Base-by-base conservation (phyloP, 2,888 invertebrate species). In the Mechanitis messenoides region DNA sequence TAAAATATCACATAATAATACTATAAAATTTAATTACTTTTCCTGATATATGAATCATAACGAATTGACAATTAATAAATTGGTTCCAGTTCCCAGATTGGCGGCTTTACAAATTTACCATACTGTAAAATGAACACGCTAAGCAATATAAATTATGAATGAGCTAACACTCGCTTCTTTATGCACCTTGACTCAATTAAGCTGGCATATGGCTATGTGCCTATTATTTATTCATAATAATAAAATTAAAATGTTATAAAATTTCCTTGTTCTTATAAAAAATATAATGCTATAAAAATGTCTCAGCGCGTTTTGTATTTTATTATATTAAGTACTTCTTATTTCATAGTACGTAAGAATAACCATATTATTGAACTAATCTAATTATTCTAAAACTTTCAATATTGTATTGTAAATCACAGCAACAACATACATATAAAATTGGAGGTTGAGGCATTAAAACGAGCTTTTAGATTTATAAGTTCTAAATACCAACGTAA, bases 161-260 rank as follows among this genome's bases (percentile, higher is more conserved):
- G 31, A 50, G 31, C 9, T 50, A 50, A 28, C 31, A 50, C n/a
- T 50, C 6, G n/a, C 28, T 31, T 50, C 31, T 50, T 50, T 9
- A 31, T 50, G 1, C 9, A 31, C 35, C 28, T 58, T 50, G 50
- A 35, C 57, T 58, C 20, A 58, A 57, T 75, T 76, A 72, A 72
- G 69, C 58, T 63, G 59, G 60, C 68, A 74, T 72, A 42, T 11
- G 42, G 42, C 7, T 42, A 9, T 42, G 42, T 42, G 42, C 1
- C 42, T 9, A 9, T 42, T 5, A 9, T 66, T 60, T 68, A 66
- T 72, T 69, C 69, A 69, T 70, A 59, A 69, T 55, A 66, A 64
- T 45, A 66, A 65, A 74, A 74, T 74, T 74, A 68, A 71, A 68
- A 72, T 60, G 71, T 20, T 45, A 9, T 20, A 20, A 20, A 20